phyloP scores from a whole-genome alignment of 2,888 invertebrate genomes.

The Spicauda simplicius region DNA sequence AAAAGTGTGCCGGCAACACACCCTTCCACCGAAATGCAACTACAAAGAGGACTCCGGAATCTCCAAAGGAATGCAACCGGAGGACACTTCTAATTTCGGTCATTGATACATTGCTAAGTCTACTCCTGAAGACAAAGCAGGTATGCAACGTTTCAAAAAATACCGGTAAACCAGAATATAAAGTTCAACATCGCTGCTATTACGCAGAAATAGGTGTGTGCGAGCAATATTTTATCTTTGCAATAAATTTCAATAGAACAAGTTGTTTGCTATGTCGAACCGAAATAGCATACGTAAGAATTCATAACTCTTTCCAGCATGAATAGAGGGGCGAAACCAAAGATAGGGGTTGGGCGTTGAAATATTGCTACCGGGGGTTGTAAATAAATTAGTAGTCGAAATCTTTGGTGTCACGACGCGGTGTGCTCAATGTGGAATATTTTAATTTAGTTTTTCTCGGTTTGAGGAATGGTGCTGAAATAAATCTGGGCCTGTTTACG shows the following conservation, averaged over 20 bases:
- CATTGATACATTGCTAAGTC: too few relatives aligned
- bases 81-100: too few relatives aligned
- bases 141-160: too few relatives aligned
- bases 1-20: too few relatives aligned
- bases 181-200: too few relatives aligned
- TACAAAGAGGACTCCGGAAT: too few relatives aligned
- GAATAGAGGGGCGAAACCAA: conserved; percentile 14
- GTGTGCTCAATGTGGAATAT: conserved; percentile 13
- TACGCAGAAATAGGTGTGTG: too few relatives aligned
- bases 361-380: conserved; percentile 24
- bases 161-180: too few relatives aligned
- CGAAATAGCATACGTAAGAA: conserved; percentile 29
- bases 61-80: too few relatives aligned
- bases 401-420: conserved; percentile 18
- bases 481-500: too few relatives aligned
- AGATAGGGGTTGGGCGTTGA: conserved; percentile 31
- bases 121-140: too few relatives aligned
- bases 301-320: conserved; percentile 29
- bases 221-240: conserved; percentile 2
- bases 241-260: conserved; percentile 22
- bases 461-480: not conserved
- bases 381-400: conserved; percentile 33
- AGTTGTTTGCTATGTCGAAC: conserved; percentile 16
- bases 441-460: not conserved
- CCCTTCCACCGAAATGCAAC: too few relatives aligned